Conservation (phyloP, 2,888 invertebrate species). For the Parochlus steinenii region DNA sequence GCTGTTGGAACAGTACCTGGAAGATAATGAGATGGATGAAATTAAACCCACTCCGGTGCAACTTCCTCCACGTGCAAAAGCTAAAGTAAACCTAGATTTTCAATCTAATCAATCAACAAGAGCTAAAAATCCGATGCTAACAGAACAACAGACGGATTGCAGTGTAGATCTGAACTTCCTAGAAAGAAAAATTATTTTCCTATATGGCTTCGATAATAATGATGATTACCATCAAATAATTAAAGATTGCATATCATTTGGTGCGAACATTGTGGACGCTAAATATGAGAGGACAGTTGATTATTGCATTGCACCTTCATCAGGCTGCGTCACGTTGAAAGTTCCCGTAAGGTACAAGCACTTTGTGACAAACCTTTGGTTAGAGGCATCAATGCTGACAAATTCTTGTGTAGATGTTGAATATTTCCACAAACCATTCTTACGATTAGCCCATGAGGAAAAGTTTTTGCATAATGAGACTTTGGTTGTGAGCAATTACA, state of each 20-base stretch:
- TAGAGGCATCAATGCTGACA: no score
- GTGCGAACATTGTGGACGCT: constrained; percentile 35
- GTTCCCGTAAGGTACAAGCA: no score
- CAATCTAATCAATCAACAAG: no score
- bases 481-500: constrained; percentile 63
- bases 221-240: constrained; percentile 29
- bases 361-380: no score
- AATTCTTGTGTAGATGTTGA: constrained; percentile 39
- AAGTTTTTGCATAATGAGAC: constrained; percentile 50
- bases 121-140: no score
- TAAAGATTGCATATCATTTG: constrained; percentile 35
- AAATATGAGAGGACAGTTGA: constrained; percentile 40
- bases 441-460: constrained; percentile 28
- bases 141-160: no score
- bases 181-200: constrained; percentile 25
- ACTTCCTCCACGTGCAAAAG: no score
- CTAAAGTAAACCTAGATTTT: no score
- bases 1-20: constrained; percentile 1
- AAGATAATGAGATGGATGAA: constrained; percentile 18
- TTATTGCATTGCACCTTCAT: constrained; percentile 47
- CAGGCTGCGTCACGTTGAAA: no score
- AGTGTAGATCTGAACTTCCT: no score
- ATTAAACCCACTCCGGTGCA: no score
- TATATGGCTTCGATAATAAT: constrained; percentile 32
- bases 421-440: constrained; percentile 58